Conservation (phyloP, 2,797 vertebrate species). For the Aselliscus stoliczkanus region DNA sequence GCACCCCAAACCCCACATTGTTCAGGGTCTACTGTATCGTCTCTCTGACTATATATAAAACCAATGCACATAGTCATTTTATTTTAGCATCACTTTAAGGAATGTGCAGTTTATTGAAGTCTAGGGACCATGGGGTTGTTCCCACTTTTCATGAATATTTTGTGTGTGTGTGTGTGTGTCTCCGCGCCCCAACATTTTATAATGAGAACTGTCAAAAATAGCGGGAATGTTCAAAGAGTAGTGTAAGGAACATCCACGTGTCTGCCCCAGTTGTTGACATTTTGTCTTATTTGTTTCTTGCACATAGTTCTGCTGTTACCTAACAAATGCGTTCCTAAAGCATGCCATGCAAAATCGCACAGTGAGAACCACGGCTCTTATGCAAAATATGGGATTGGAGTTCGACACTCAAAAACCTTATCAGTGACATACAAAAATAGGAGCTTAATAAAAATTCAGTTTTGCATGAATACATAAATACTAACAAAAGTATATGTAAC, state of each 20-base stretch:
- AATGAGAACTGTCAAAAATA: neutral
- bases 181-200: neutral
- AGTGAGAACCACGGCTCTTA: neutral
- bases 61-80: neutral
- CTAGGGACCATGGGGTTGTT: neutral
- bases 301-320: neutral
- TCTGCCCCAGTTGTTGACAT: neutral
- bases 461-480: neutral
- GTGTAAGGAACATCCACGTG: neutral
- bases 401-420: neutral
- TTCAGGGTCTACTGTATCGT: neutral
- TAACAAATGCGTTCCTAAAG: neutral
- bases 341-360: neutral
- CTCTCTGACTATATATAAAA: neutral
- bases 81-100: neutral
- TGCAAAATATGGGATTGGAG: no score
- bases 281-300: neutral
- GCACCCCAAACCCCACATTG: neutral
- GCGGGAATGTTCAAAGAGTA: neutral
- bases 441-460: neutral
- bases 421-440: neutral
- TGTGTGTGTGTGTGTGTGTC: neutral
- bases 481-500: neutral
- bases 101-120: neutral
- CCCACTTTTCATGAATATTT: neutral